phyloP scores from a whole-genome alignment of 2,113 vertebrate genomes.

The Alethe diademata region DNA sequence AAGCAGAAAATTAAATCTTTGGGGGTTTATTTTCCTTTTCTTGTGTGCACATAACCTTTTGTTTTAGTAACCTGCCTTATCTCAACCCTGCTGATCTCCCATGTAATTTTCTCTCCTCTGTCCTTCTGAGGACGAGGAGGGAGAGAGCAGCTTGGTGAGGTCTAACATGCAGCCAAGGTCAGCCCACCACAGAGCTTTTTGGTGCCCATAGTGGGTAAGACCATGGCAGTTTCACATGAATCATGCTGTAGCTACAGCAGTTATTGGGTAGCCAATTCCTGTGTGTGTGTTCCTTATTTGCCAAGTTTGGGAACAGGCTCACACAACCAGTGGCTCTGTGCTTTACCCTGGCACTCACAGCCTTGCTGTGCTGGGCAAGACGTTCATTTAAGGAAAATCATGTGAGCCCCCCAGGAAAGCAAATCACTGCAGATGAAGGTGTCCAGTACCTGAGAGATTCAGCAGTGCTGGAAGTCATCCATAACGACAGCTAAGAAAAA shows the following conservation, averaged over 20 bases:
- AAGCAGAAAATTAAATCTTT: background rate
- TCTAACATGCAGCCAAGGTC: background rate
- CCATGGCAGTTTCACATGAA: background rate
- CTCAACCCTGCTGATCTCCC: background rate
- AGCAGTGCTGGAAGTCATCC: background rate
- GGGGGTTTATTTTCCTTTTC: background rate
- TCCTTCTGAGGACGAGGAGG: background rate
- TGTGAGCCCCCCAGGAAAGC: background rate
- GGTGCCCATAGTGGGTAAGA: background rate
- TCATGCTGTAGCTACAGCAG: background rate
- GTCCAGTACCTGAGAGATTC: background rate
- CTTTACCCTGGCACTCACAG: background rate
- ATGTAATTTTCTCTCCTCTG: background rate
- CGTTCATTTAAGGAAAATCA: fast-evolving
- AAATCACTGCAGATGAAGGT: background rate
- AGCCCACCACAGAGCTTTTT: background rate
- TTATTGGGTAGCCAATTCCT: background rate
- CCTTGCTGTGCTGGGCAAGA: background rate
- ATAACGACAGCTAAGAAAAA: background rate
- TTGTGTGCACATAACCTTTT: background rate
- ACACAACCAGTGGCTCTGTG: background rate
- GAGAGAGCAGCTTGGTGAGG: background rate
- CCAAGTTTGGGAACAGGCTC: background rate
- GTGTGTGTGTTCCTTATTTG: background rate
- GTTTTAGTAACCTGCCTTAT: background rate